These are phyloP conservation scores for Silurus lanzhouensis DNA, from an alignment of 2,797 vertebrate genomes.

Conservation along the genomic window DNA sequence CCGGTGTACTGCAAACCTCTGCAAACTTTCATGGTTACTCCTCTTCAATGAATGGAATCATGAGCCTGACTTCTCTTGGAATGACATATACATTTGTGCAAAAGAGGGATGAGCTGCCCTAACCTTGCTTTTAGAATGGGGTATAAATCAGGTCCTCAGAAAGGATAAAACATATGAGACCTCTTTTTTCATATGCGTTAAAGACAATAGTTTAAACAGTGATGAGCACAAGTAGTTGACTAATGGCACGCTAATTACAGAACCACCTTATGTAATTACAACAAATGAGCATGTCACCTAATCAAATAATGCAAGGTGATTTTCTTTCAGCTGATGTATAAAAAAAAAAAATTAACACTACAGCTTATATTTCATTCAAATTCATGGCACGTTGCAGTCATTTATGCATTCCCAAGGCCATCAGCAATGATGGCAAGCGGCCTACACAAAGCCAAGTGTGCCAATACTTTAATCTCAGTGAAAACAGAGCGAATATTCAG, in stretches of 20 bases:
- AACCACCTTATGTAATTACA: slow-evolving; percentile 1
- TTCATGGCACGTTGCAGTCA: neutral
- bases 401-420: slow-evolving; percentile 1
- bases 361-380: slow-evolving; percentile 4
- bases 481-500: neutral
- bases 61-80: neutral
- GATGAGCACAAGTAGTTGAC: neutral
- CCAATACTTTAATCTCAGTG: slow-evolving; percentile 17
- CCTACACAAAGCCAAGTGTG: slow-evolving; percentile 13
- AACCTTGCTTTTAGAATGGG: neutral
- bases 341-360: neutral
- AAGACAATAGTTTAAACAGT: neutral
- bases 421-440: slow-evolving; percentile 8
- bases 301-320: slow-evolving; percentile 23
- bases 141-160: neutral
- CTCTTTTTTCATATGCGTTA: neutral
- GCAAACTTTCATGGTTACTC: neutral
- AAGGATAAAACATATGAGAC: neutral
- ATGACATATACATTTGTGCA: neutral
- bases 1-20: neutral
- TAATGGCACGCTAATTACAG: neutral
- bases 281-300: slow-evolving; percentile 13
- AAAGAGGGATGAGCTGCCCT: no score
- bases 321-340: slow-evolving; percentile 3
- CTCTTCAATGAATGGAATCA: neutral